Evolutionary conservation across 2,888 invertebrate species (phyloP).

Genomic region (Galerucella nymphaeae): DNA sequence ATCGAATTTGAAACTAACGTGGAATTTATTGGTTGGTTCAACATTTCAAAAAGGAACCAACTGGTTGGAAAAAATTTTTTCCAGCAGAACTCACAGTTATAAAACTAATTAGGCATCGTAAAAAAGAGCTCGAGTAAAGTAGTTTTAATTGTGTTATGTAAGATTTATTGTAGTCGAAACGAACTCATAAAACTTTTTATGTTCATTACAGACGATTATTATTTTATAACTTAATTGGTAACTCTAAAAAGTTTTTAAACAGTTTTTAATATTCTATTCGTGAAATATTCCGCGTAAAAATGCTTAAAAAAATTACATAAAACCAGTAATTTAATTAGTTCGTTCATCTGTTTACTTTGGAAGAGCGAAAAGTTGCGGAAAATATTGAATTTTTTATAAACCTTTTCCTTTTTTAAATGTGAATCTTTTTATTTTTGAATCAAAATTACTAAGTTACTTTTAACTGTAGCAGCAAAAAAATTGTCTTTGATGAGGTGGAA

Average conservation of each 20-base stretch:
- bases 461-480: no score
- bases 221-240: constrained; percentile 18
- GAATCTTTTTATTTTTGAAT: background rate
- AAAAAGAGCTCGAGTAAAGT: constrained; percentile 6
- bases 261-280: background rate
- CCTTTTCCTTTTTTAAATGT: background rate
- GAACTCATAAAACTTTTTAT: constrained; percentile 9
- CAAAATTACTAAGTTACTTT: background rate
- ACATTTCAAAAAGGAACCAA: constrained; percentile 3
- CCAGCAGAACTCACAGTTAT: background rate
- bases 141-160: constrained; percentile 11
- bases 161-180: constrained; percentile 13
- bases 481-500: no score
- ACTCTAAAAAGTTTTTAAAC: constrained; percentile 4
- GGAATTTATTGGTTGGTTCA: constrained; percentile 7
- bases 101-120: constrained; percentile 10
- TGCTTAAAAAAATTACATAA: background rate
- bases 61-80: background rate
- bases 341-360: background rate
- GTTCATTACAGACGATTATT: background rate
- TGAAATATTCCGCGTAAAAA: background rate
- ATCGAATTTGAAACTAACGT: constrained; percentile 4
- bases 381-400: background rate
- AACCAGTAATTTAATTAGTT: background rate
- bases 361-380: background rate